Conservation (phyloP, 2,888 invertebrate genomes). For the Caprella mutica region DNA sequence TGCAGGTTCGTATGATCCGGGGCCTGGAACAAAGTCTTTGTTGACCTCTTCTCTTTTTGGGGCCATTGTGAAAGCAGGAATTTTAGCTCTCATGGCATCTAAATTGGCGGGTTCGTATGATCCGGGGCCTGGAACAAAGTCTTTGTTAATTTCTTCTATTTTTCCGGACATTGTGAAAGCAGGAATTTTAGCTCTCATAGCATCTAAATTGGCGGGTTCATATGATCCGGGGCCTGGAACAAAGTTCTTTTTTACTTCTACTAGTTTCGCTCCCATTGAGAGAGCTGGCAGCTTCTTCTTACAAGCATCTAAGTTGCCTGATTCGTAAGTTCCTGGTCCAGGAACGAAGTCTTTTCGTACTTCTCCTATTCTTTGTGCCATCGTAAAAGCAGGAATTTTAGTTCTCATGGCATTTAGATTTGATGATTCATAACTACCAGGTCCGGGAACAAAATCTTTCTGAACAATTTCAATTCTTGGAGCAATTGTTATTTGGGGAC, state of each 20-base stretch:
- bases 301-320: constrained; percentile 19
- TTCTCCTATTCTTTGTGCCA: constrained; percentile 39
- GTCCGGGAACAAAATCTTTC: constrained; percentile 26
- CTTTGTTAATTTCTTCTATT: constrained; percentile 16
- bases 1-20: constrained; percentile 23
- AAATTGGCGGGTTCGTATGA: constrained; percentile 21
- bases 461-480: constrained; percentile 8
- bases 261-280: neutral
- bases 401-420: constrained; percentile 10
- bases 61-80: constrained; percentile 22
- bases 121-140: constrained; percentile 25
- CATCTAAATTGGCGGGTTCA: constrained; percentile 19
- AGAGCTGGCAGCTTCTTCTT: constrained; percentile 12
- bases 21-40: constrained; percentile 26
- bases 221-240: constrained; percentile 29
- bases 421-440: constrained; percentile 28
- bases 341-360: constrained; percentile 55
- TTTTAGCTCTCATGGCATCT: constrained; percentile 11
- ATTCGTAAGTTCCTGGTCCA: constrained; percentile 69
- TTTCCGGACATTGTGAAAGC: constrained; percentile 18
- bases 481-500: constrained; percentile 15
- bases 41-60: constrained; percentile 15
- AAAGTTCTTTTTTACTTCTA: constrained; percentile 10
- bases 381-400: constrained; percentile 32
- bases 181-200: constrained; percentile 13